These are phyloP conservation scores for Drosophila barbarae DNA, from an alignment of 2,888 invertebrate genomes.

Conservation along the genomic window DNA sequence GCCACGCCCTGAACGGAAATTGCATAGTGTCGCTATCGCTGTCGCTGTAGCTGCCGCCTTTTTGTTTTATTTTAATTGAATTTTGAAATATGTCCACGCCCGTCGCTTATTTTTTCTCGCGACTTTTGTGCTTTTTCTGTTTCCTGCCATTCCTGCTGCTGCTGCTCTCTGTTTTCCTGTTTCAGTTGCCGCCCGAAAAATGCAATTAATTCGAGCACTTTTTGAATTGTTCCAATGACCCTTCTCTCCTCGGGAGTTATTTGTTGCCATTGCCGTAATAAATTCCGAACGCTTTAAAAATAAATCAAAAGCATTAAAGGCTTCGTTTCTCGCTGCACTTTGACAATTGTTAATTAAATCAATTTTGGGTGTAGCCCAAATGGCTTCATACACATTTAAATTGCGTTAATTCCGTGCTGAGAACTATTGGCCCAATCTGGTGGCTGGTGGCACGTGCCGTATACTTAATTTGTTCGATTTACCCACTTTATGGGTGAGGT, in stretches of 20 bases:
- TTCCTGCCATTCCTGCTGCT: constrained; percentile 11
- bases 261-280: constrained; percentile 55
- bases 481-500: not conserved
- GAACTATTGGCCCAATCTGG: constrained; percentile 18
- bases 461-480: constrained; percentile 45
- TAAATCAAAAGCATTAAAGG: constrained; percentile 63
- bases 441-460: constrained; percentile 41
- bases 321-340: not conserved
- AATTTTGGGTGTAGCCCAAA: constrained; percentile 20
- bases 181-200: constrained; percentile 49
- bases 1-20: constrained; percentile 66
- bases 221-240: constrained; percentile 55
- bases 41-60: constrained; percentile 22
- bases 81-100: constrained; percentile 66
- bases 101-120: constrained; percentile 24
- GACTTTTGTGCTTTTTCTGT: constrained; percentile 16
- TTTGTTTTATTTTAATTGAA: constrained; percentile 71
- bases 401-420: constrained; percentile 34
- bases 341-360: constrained; percentile 62
- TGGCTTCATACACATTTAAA: constrained; percentile 14
- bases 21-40: constrained; percentile 60
- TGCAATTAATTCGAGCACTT: constrained; percentile 70
- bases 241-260: constrained; percentile 24
- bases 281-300: constrained; percentile 53
- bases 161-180: constrained; percentile 11